Base-by-base conservation (phyloP, 2,113 vertebrate species). In the Corythoichthys haematopterus region DNA sequence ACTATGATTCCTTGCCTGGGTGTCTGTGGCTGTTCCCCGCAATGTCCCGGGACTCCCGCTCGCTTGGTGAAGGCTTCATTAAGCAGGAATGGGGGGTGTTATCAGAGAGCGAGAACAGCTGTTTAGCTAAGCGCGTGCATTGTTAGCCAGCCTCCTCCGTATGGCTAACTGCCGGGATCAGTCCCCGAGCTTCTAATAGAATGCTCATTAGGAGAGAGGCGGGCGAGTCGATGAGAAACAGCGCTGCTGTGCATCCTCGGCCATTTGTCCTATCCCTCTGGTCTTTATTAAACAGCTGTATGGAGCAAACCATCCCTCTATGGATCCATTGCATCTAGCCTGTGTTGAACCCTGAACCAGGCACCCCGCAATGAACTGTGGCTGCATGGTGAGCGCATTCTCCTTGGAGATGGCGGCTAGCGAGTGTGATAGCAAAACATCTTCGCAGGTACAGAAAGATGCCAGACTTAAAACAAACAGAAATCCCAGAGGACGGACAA, bases 141-240 rank as follows among this genome's bases (percentile, higher is more conserved):
- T 91, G 90, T 93, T 91, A 90, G 89, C 88, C 89, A 77, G 88
- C 89, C 88, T 86, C 81, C 84, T 87, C 90, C 87, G 80, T 90
- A 88, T 90, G 91, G 83, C 85, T 85, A 81, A 85, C 85, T 86
- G 89, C 86, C 85, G 83, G 80, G 85, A 82, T 79, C 86, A 69
- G 71, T 91, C 88, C 87, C 89, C 76, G 80, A 81, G 89, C 90
- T 89, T 88, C 83, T 92, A 90, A 92, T 89, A 88, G 88, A 90
- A 88, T 76, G 88, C 90, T 93, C 90, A 91, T 92, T 91, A 92
- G 85, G 70, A 79, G 75, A 78, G 10, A 59, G 80, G 74, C 80
- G 70, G 80, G 80, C 72, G 83, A 78, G 71, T 77, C 11, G 69
- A 88, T 82, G 80, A 76, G 78, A 87, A 87, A 89, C 81, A 72